These are phyloP conservation scores for Eutolmus rufibarbis DNA, from an alignment of 2,888 invertebrate genomes.

Conservation along the genomic window DNA sequence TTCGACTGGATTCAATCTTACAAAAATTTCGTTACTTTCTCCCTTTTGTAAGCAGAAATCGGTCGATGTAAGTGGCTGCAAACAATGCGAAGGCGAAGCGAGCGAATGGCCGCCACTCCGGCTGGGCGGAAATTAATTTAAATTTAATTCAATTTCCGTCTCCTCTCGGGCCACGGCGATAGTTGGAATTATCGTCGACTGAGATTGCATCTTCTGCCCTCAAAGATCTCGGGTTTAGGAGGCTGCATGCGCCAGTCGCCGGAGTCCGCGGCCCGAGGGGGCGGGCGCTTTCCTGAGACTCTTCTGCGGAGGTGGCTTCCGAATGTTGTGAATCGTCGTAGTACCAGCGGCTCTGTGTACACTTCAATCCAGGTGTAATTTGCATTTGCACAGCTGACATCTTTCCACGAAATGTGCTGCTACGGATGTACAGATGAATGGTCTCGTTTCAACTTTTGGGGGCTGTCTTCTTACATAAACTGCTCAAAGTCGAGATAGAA, in stretches of 20 bases:
- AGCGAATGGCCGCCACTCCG: not conserved
- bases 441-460: not conserved
- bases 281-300: not conserved
- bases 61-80: not conserved
- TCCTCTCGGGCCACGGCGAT: not conserved
- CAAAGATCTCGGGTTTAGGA: not conserved
- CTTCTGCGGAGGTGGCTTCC: not conserved
- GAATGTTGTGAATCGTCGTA: not conserved
- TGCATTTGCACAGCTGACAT: not conserved
- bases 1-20: not conserved
- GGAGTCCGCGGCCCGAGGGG: not conserved
- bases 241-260: not conserved
- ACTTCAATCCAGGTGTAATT: not conserved
- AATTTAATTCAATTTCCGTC: conserved; percentile 34
- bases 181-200: conserved; percentile 11
- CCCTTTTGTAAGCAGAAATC: not conserved
- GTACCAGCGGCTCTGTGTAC: not conserved
- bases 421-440: not conserved
- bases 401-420: not conserved
- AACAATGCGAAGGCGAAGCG: not conserved
- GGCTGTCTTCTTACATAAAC: not conserved
- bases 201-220: conserved; percentile 3
- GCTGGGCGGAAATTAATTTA: conserved; percentile 30
- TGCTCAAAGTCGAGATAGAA: not conserved
- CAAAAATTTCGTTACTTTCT: not conserved